phyloP scores from a whole-genome alignment of 2,797 vertebrate genomes.

The Numenius phaeopus region DNA sequence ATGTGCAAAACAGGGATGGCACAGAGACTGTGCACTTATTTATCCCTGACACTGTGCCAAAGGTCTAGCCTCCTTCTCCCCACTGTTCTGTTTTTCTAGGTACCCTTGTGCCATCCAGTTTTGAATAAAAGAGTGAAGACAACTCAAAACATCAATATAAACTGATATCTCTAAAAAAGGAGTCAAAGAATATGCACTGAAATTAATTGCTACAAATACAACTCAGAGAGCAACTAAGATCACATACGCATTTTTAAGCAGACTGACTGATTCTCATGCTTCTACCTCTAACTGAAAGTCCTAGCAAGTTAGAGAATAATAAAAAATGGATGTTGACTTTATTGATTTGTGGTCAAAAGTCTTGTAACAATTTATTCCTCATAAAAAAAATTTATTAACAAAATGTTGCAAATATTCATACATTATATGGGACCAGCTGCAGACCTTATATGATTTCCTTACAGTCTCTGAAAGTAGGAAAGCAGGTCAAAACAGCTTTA shows the following conservation, averaged over 20 bases:
- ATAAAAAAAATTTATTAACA: slow-evolving; percentile 59
- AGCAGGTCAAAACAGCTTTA: not conserved
- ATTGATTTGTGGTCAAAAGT: slow-evolving; percentile 43
- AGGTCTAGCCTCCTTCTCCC: not conserved
- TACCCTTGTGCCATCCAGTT: not conserved
- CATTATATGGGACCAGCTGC: not conserved
- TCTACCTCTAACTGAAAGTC: slow-evolving; percentile 27
- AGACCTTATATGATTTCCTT: not conserved
- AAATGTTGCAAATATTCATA: slow-evolving; percentile 40
- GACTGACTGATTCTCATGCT: not conserved
- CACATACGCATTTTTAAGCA: not conserved
- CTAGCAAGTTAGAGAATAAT: slow-evolving; percentile 51
- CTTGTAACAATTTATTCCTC: slow-evolving; percentile 34
- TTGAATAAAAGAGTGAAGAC: not conserved
- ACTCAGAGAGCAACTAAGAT: slow-evolving; percentile 42
- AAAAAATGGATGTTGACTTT: slow-evolving; percentile 51
- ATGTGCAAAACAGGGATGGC: not conserved
- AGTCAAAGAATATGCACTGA: not conserved
- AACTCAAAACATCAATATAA: not conserved
- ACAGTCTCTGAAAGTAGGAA: not conserved
- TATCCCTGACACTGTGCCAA: fast-evolving
- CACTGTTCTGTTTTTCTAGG: not conserved
- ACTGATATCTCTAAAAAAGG: not conserved
- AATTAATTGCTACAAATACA: not conserved
- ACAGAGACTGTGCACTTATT: not conserved